Evolutionary conservation across 2,113 vertebrate species (phyloP).

Genomic region (Caranx melampygus): DNA sequence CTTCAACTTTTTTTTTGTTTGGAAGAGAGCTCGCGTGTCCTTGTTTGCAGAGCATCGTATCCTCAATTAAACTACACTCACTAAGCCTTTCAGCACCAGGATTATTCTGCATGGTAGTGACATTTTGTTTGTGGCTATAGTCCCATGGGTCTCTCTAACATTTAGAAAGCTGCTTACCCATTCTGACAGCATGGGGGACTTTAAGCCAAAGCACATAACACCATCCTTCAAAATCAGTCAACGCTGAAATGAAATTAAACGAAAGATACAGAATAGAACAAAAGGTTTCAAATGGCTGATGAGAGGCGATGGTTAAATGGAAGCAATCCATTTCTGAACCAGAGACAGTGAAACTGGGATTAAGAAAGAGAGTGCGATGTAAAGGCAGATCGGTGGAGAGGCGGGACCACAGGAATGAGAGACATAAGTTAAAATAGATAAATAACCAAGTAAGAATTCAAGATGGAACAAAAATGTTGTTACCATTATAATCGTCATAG

Average conservation of each 20-base stretch:
- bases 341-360: conserved; percentile 22
- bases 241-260: conserved; percentile 73
- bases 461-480: neutral
- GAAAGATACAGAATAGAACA: conserved; percentile 63
- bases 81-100: conserved; percentile 60
- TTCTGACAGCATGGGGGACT: conserved; percentile 61
- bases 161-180: conserved; percentile 73
- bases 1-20: conserved; percentile 38
- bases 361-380: conserved; percentile 13
- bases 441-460: neutral
- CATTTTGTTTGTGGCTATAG: conserved; percentile 66
- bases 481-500: neutral
- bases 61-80: conserved; percentile 56
- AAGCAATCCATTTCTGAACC: conserved; percentile 35
- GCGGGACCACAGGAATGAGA: neutral
- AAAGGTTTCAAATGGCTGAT: conserved; percentile 51
- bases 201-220: conserved; percentile 61
- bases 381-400: neutral
- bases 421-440: too few species aligned
- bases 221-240: conserved; percentile 68
- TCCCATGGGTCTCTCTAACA: conserved; percentile 59
- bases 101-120: conserved; percentile 57
- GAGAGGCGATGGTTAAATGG: conserved; percentile 40
- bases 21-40: conserved; percentile 17
- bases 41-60: conserved; percentile 41